Conservation (phyloP, 2,888 invertebrate genomes). For the Cantharis rustica region DNA sequence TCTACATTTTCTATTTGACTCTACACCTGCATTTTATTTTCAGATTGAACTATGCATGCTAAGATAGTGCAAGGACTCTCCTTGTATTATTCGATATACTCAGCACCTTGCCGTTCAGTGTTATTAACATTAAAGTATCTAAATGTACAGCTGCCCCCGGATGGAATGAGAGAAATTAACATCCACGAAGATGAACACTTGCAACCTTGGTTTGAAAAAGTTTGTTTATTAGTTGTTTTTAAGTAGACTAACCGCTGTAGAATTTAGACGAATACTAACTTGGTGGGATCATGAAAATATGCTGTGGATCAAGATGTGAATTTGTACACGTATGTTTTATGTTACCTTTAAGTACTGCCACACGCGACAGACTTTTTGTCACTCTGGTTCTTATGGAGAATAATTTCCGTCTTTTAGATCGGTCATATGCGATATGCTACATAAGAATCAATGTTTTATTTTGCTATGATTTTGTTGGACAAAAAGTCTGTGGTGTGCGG, state of each 20-base stretch:
- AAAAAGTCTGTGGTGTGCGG: too few relatives aligned
- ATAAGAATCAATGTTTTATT: too few relatives aligned
- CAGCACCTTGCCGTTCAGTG: conserved; percentile 25
- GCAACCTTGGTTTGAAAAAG: conserved; percentile 23
- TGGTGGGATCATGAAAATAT: too few relatives aligned
- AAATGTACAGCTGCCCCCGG: conserved; percentile 2
- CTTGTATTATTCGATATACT: conserved; percentile 19
- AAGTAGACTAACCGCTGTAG: not conserved
- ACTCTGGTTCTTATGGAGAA: too few relatives aligned
- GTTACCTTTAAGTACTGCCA: too few relatives aligned
- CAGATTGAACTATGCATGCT: conserved; percentile 10
- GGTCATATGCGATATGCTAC: too few relatives aligned
- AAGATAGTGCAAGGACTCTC: conserved; percentile 15
- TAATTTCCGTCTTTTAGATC: too few relatives aligned
- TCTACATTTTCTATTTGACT: not conserved
- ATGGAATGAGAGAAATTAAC: conserved; percentile 12
- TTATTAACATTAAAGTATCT: conserved; percentile 18
- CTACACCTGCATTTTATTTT: conserved; percentile 18
- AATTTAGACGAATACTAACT: not conserved
- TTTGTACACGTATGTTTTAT: too few relatives aligned
- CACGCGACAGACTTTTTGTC: too few relatives aligned
- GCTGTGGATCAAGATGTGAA: too few relatives aligned
- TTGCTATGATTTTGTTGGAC: too few relatives aligned
- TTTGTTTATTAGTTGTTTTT: not conserved
- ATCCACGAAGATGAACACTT: conserved; percentile 16